Percentiles rank a stretch among this genome's conserved stretches.
Evolutionary conservation across 2,113 vertebrate genomes (phyloP).

Genomic region (Poeciliopsis turrubarensis): DNA sequence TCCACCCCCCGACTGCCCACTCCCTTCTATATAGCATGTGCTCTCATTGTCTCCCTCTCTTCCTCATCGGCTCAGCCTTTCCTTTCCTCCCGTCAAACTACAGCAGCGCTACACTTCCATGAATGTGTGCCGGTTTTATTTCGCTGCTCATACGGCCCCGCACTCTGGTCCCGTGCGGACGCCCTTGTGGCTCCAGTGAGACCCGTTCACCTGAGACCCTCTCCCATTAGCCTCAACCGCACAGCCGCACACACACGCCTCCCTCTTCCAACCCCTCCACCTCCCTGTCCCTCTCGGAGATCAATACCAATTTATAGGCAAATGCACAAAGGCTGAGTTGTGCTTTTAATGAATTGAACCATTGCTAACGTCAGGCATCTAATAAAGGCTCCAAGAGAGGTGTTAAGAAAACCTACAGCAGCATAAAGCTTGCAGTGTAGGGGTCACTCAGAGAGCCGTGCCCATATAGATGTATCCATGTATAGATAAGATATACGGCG

Average conservation of each 20-base stretch:
- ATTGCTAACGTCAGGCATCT: slow-evolving; percentile 77
- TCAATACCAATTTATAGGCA: slow-evolving; percentile 89
- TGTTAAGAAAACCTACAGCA: slow-evolving; percentile 79
- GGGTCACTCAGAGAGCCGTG: slow-evolving; percentile 9
- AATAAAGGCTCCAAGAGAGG: slow-evolving; percentile 81
- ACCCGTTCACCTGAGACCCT: slow-evolving; percentile 77
- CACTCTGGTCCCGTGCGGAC: slow-evolving; percentile 19
- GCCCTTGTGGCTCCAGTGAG: slow-evolving; percentile 64
- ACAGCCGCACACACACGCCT: slow-evolving; percentile 25
- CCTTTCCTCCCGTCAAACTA: slow-evolving; percentile 76
- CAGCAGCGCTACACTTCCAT: slow-evolving; percentile 68
- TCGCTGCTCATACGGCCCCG: slow-evolving; percentile 17
- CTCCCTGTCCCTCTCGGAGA: slow-evolving; percentile 41
- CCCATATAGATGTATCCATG: background rate
- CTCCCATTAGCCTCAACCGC: slow-evolving; percentile 50
- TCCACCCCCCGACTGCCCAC: slow-evolving; percentile 39
- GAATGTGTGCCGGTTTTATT: slow-evolving; percentile 15
- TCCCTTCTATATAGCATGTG: slow-evolving; percentile 41
- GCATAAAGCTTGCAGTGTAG: slow-evolving; percentile 14
- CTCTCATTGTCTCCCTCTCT: slow-evolving; percentile 53
- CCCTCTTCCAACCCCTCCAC: background rate
- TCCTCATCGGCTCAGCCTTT: slow-evolving; percentile 36
- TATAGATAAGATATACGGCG: too few relatives aligned
- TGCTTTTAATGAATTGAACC: slow-evolving; percentile 84
- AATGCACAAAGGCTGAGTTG: slow-evolving; percentile 82